These are phyloP conservation scores for Bucco capensis DNA, from an alignment of 2,113 vertebrate species.

Conservation along the genomic window DNA sequence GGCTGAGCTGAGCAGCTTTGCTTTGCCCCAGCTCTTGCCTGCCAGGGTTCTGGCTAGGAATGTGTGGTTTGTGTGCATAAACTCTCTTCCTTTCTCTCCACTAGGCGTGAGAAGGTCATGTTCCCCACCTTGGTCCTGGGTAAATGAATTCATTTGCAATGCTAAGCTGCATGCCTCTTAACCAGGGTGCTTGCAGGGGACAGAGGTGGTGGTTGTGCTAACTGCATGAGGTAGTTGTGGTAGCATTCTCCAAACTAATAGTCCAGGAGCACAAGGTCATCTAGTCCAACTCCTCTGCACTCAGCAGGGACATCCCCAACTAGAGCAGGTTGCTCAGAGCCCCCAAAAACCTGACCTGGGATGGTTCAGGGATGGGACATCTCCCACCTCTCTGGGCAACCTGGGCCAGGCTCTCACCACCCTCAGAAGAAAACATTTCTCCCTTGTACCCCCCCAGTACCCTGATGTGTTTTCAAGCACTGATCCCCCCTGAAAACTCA, in stretches of 20 bases:
- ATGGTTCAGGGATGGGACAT: too few relatives aligned
- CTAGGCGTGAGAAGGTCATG: slow-evolving; percentile 88
- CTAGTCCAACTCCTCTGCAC: neutral
- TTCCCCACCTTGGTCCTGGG: slow-evolving; percentile 89
- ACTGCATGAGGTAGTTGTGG: slow-evolving; percentile 61
- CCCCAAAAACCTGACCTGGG: neutral
- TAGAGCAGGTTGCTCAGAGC: neutral
- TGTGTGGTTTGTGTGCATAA: slow-evolving; percentile 53
- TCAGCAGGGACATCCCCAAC: neutral
- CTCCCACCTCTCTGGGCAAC: too few relatives aligned
- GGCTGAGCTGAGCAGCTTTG: neutral
- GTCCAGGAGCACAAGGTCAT: neutral
- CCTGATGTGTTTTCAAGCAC: neutral
- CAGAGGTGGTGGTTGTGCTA: slow-evolving; percentile 35
- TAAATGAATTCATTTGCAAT: slow-evolving; percentile 80
- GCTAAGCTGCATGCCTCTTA: slow-evolving; percentile 62
- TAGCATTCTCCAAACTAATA: slow-evolving; percentile 22
- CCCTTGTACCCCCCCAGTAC: too few relatives aligned
- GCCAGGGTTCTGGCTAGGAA: neutral
- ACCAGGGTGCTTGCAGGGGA: slow-evolving; percentile 56
- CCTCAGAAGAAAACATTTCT: neutral
- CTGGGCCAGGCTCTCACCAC: neutral
- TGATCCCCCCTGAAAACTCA: neutral
- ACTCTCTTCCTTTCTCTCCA: slow-evolving; percentile 72
- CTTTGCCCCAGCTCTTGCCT: neutral